Evolutionary conservation across 2,888 invertebrate genomes (phyloP).

Genomic region (Linhomoeus sp.): DNA sequence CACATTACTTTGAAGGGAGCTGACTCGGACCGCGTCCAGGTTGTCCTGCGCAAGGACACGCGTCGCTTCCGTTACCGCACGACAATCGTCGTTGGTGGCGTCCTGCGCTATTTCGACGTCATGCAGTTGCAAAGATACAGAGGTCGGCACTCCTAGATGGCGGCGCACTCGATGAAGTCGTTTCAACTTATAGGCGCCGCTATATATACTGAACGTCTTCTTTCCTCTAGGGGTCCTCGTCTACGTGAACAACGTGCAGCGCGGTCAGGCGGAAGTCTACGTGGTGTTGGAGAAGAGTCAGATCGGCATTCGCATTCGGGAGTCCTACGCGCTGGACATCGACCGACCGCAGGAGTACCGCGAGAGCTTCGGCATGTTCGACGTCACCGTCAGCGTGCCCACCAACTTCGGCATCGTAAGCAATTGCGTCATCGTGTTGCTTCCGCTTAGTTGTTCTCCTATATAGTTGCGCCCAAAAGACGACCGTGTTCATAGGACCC

Average conservation of each 20-base stretch:
- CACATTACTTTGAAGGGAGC: slow-evolving; percentile 12
- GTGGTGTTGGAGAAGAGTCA: slow-evolving; percentile 21
- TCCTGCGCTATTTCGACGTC: slow-evolving; percentile 23
- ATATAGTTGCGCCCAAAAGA: too few relatives aligned
- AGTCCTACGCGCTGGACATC: slow-evolving; percentile 20
- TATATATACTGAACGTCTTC: slow-evolving; percentile 25
- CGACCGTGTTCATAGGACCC: too few relatives aligned
- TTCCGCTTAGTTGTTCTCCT: neutral
- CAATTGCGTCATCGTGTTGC: neutral
- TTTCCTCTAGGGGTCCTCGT: slow-evolving; percentile 15
- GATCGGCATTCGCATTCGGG: slow-evolving; percentile 22
- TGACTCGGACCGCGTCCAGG: slow-evolving; percentile 6
- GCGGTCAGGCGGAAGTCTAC: slow-evolving; percentile 24
- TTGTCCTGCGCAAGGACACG: slow-evolving; percentile 13
- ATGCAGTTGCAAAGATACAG: slow-evolving; percentile 23
- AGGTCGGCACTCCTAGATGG: slow-evolving; percentile 6
- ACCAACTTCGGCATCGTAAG: slow-evolving; percentile 3
- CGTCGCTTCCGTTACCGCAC: slow-evolving; percentile 21
- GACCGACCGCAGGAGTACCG: slow-evolving; percentile 14
- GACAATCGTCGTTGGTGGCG: slow-evolving; percentile 19
- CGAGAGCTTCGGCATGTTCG: slow-evolving; percentile 23
- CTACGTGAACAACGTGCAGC: slow-evolving; percentile 24
- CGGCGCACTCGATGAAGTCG: neutral
- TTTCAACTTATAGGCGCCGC: slow-evolving; percentile 12
- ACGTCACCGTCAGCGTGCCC: slow-evolving; percentile 13